Evolutionary conservation across 2,797 vertebrate species (phyloP), one percentile per base, ranked within the genome.

Genomic region (Remorina albescens): DNA sequence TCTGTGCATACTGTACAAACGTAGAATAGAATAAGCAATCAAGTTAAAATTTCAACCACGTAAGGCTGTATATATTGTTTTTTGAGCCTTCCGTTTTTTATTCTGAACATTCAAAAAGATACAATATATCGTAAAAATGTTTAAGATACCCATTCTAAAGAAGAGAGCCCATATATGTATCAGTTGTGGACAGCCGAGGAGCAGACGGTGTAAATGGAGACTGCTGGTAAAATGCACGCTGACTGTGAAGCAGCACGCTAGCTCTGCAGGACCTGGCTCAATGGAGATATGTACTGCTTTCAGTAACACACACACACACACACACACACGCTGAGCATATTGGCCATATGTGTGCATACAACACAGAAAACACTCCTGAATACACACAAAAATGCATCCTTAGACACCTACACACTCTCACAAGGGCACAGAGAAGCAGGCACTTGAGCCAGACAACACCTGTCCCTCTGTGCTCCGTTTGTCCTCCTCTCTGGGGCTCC

Each of bases 131-230:
- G 30, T 54, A 67, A 56, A 82, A 21, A 28, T 71, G 32, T n/a
- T n/a, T n/a, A n/a, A n/a, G n/a, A n/a, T 59, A 16, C 36, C 60
- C 49, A 28, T 21, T 78, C 42, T 44, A 72, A 76, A 47, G 32
- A 47, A 58, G 28, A 76, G 25, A 74, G 44, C 60, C 67, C 46
- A 55, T 76, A 68, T 51, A 68, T 60, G 62, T 72, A 84, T 80
- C 77, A 71, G 50, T 39, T 5, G 39, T 41, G 61, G 65, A 85
- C 50, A 32, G 72, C 64, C 47, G 54, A 80, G 86, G 68, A 80
- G 87, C 87, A 90, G 90, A 91, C 87, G 83, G 89, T 82, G 76
- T 85, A 89, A 92, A 88, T 80, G 86, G 83, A 88, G 71, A 79
- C 88, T 78, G 85, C 88, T 89, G 86, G 71, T 88, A 83, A 86